These are phyloP conservation scores for Lasiurus cinereus DNA, from an alignment of 2,113 vertebrate genomes.

Conservation along the genomic window DNA sequence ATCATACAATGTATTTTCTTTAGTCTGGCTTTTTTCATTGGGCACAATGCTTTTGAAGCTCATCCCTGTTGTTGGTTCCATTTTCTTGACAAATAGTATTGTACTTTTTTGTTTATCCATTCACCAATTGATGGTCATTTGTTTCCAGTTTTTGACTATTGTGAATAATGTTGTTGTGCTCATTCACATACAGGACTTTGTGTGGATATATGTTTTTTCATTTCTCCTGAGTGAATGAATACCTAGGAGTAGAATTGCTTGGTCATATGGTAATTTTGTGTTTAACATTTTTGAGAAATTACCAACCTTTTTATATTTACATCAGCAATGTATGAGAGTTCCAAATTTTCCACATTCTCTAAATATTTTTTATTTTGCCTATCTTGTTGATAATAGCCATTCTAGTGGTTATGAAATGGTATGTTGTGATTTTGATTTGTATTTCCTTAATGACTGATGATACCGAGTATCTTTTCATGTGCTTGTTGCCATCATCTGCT, in stretches of 20 bases:
- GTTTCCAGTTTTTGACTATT: conserved; percentile 36
- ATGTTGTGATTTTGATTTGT: conserved; percentile 32
- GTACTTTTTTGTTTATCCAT: not conserved
- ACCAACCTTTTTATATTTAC: not conserved
- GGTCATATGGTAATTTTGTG: not conserved
- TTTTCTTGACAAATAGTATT: conserved; percentile 27
- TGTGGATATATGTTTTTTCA: conserved; percentile 22
- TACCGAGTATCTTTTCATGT: conserved; percentile 36
- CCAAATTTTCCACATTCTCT: not conserved
- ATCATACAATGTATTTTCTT: not conserved
- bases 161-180: conserved; percentile 12
- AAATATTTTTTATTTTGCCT: conserved; percentile 53
- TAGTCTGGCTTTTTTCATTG: conserved; percentile 23
- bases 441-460: conserved; percentile 14
- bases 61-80: not conserved
- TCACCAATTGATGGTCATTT: not conserved
- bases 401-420: conserved; percentile 4
- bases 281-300: conserved; percentile 51
- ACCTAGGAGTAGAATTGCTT: conserved; percentile 25
- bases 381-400: not conserved
- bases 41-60: conserved; percentile 19
- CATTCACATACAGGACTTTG: not conserved
- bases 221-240: conserved; percentile 29
- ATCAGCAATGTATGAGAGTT: not conserved
- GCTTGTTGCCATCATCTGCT: conserved; percentile 30